Base-by-base conservation (phyloP, 1,140 invertebrate genomes). In the Caenorhabditis tropicalis region DNA sequence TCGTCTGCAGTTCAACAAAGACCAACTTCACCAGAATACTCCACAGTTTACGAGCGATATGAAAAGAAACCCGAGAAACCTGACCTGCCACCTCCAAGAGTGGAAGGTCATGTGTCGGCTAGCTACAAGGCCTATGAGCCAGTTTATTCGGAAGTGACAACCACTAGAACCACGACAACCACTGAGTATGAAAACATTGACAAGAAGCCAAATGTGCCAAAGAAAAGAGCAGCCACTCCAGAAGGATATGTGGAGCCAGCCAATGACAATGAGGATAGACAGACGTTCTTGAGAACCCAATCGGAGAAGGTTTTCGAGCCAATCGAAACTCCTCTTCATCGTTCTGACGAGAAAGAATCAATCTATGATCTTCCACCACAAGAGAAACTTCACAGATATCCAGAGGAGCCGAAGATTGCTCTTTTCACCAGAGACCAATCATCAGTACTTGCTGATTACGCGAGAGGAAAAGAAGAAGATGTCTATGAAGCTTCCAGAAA, bases 331-430 rank as follows among this genome's bases (percentile, higher is more conserved):
- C 48, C 39, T 4, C 60, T 84, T n/a, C 83, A 70, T 48, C n/a
- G 83, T 10, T 74, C 83, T n/a, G 83, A 84, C 7, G 65, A 79
- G 39, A 84, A 84, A 65, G 83, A 84, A 7, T 74, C 43, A 2
- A 81, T 84, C n/a, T 84, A 84, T 46, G 83, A 84, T 48, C 43
- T 84, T 65, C 83, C 83, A 36, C 83, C 83, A 27, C 56, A 74
- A 74, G 65, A 74, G n/a, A 74, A 46, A 24, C 65, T 74, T 74
- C 65, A 74, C 29, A 74, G 43, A 9, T 74, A 43, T n/a, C 65
- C 65, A 46, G 65, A 74, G 36, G 65, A 74, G 29, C 65, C 65
- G 43, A 74, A n/a, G 10, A 74, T 74, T 43, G 65, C 65, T 15
- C 65, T 74, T 9, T n/a, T n/a, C 10, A 36, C 33, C 4, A 65